Conservation (phyloP, 2,888 invertebrate genomes). For the Athrips mouffetella region DNA sequence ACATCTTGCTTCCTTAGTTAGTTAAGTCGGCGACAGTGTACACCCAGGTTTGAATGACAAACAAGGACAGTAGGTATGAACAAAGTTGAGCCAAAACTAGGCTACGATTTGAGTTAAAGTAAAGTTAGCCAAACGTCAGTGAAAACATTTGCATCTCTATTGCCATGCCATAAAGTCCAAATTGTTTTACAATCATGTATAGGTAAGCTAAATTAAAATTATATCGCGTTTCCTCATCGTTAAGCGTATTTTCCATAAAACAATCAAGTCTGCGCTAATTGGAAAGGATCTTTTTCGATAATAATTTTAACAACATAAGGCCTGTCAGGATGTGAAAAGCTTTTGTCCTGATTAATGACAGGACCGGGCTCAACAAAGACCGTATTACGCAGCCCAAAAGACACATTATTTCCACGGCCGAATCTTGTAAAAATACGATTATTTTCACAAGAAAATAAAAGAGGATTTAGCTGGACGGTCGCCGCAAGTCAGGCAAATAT, state of each 20-base stretch:
- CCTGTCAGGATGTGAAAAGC: slow-evolving; percentile 4
- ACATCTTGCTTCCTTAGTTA: background rate
- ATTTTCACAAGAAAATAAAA: slow-evolving; percentile 8
- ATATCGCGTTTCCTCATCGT: background rate
- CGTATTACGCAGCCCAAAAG: slow-evolving; percentile 10
- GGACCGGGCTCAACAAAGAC: slow-evolving; percentile 2
- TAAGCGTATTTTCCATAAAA: background rate
- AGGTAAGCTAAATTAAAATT: background rate
- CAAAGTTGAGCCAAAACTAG: no score
- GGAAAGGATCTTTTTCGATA: slow-evolving; percentile 10
- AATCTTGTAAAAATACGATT: slow-evolving; percentile 5
- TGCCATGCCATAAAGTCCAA: no score
- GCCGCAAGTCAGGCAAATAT: slow-evolving; percentile 5
- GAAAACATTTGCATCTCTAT: no score
- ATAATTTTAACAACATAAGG: slow-evolving; percentile 13
- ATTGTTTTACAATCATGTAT: no score
- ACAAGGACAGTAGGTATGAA: no score
- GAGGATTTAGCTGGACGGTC: background rate
- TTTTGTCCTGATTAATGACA: slow-evolving; percentile 8
- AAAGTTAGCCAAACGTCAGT: no score
- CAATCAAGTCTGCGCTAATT: slow-evolving; percentile 20
- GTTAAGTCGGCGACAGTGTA: background rate
- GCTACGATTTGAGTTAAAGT: no score
- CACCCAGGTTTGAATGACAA: no score
- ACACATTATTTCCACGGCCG: slow-evolving; percentile 3